These are phyloP conservation scores for Saccostrea cuccullata DNA, from an alignment of 1,140 invertebrate genomes.

Conservation along the genomic window DNA sequence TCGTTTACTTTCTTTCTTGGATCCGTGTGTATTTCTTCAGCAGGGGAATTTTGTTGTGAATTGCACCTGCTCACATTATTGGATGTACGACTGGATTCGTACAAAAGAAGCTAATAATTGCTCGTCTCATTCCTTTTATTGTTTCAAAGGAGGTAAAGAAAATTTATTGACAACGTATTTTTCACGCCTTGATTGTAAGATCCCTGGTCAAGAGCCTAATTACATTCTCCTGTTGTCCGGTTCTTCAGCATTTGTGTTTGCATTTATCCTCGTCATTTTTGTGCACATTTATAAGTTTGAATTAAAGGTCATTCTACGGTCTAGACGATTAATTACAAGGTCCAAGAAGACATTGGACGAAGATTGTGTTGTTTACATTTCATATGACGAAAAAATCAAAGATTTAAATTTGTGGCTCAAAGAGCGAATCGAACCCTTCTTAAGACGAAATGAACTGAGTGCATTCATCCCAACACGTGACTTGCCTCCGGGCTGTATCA, in stretches of 20 bases:
- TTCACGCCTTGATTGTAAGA: not conserved
- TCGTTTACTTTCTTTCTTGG: not conserved
- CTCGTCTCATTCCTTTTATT: not conserved
- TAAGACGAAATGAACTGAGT: not conserved
- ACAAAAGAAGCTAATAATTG: not conserved
- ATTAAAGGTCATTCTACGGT: not conserved
- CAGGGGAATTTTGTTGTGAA: not conserved
- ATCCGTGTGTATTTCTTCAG: not conserved
- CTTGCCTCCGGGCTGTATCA: not conserved
- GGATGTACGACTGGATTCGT: not conserved
- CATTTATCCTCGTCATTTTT: not conserved
- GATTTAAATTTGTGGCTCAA: not conserved
- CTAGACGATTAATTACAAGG: not conserved
- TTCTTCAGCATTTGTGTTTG: not conserved
- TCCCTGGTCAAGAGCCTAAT: not conserved
- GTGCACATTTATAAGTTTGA: not conserved
- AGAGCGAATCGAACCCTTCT: not conserved
- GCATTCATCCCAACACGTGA: not conserved
- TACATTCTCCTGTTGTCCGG: not conserved
- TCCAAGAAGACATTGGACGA: not conserved
- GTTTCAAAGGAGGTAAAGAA: not conserved
- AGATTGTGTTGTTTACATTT: constrained; percentile 22
- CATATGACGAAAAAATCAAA: not conserved
- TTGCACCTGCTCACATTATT: constrained; percentile 1
- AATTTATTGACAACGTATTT: not conserved